Evolutionary conservation across 2,113 vertebrate genomes (phyloP).

Genomic region (Sigmodon hispidus): DNA sequence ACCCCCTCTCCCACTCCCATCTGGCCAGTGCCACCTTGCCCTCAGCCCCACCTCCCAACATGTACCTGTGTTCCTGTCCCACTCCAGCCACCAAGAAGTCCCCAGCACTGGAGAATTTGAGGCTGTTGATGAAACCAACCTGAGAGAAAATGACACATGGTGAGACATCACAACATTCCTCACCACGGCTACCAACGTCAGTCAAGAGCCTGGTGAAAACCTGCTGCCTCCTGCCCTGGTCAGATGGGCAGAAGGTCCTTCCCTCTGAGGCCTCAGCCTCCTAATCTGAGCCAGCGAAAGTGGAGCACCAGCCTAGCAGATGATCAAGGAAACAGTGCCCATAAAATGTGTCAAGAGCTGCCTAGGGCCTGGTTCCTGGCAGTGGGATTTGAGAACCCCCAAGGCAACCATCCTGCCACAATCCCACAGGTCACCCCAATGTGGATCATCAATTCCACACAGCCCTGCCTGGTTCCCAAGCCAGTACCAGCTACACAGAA

Average conservation of each 20-base stretch:
- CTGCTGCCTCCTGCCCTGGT: neutral
- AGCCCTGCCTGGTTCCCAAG: neutral
- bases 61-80: conserved; percentile 97
- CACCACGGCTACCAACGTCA: neutral
- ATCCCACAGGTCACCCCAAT: neutral
- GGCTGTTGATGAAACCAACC: conserved; percentile 94
- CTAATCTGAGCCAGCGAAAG: neutral
- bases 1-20: neutral
- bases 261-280: neutral
- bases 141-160: conserved; percentile 53
- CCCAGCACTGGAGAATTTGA: conserved; percentile 94
- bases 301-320: neutral
- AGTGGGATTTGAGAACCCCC: neutral
- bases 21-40: neutral
- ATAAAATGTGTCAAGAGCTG: no score
- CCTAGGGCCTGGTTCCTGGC: neutral
- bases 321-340: neutral
- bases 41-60: neutral
- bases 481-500: neutral
- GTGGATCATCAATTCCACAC: neutral
- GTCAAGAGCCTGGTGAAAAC: neutral
- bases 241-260: neutral
- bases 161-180: neutral
- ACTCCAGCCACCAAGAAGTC: conserved; percentile 95
- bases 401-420: no score